A percentile compares a stretch with the other conserved stretches of the same genome.
These are phyloP conservation scores for Hemistola chrysoprasaria DNA, from an alignment of 2,888 invertebrate species.

Conservation along the genomic window DNA sequence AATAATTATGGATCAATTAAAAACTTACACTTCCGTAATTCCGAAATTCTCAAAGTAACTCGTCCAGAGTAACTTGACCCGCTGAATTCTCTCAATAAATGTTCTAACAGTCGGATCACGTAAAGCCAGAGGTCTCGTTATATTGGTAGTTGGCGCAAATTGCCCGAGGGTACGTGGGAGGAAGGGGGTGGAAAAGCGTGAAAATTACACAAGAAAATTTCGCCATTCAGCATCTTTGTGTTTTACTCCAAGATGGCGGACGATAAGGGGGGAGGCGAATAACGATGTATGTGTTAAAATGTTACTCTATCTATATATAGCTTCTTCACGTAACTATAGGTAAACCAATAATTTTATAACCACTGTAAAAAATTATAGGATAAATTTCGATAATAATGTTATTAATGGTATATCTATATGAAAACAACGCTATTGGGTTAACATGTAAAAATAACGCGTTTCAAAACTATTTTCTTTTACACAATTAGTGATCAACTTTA, in stretches of 20 bases:
- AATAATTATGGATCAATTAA: conserved; percentile 32
- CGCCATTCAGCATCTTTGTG: conserved; percentile 80
- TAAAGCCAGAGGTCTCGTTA: conserved; percentile 21
- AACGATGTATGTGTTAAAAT: conserved; percentile 35
- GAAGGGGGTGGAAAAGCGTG: conserved; percentile 67
- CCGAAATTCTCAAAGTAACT: conserved; percentile 28
- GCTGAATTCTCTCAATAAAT: conserved; percentile 18
- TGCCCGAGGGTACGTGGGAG: conserved; percentile 25
- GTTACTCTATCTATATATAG: too few relatives aligned
- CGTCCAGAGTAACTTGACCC: conserved; percentile 24
- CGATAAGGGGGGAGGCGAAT: conserved; percentile 23
- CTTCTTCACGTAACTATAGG: too few relatives aligned
- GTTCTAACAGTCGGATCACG: conserved; percentile 21
- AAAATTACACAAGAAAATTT: conserved; percentile 82
- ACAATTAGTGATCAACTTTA: too few relatives aligned
- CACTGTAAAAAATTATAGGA: too few relatives aligned
- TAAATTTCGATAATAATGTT: too few relatives aligned
- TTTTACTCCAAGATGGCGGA: conserved; percentile 79
- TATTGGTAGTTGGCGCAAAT: conserved; percentile 28
- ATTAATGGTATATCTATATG: too few relatives aligned
- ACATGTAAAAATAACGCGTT: too few relatives aligned
- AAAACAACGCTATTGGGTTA: too few relatives aligned
- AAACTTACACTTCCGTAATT: conserved; percentile 33
- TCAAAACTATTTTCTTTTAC: too few relatives aligned
- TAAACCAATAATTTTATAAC: too few relatives aligned